Evolutionary conservation across 2,113 vertebrate species (phyloP).

Genomic region (Zapornia atra): DNA sequence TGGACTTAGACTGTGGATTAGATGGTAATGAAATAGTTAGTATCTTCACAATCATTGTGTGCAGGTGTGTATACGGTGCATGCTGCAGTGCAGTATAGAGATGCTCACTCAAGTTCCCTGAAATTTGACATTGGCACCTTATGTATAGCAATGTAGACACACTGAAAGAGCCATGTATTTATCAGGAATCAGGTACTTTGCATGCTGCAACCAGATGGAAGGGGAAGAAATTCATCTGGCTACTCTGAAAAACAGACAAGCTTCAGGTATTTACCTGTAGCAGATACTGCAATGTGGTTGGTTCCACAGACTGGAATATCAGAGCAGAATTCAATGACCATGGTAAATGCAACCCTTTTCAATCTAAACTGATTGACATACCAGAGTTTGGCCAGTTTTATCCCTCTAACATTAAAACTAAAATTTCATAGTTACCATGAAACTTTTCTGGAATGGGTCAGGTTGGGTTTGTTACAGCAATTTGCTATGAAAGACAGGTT

Average conservation of each 20-base stretch:
- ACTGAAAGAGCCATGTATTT: not conserved
- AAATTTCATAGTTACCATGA: not conserved
- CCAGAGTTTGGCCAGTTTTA: not conserved
- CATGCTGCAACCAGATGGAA: not conserved
- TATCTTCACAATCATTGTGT: accelerated
- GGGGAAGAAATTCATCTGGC: not conserved
- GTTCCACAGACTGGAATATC: not conserved
- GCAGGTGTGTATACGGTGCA: not conserved
- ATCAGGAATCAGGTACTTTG: not conserved
- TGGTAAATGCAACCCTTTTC: not conserved
- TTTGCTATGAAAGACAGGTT: not conserved
- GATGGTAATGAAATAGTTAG: not conserved
- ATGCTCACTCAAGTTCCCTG: not conserved
- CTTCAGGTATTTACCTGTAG: not conserved
- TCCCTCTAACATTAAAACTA: not conserved
- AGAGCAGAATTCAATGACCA: not conserved
- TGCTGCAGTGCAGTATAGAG: not conserved
- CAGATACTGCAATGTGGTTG: not conserved
- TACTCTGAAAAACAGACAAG: not conserved
- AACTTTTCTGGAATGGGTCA: not conserved
- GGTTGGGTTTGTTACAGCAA: not conserved
- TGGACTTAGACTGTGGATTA: not conserved
- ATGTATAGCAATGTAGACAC: not conserved
- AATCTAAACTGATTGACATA: not conserved
- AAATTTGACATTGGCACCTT: not conserved